Evolutionary conservation across 2,797 vertebrate genomes (phyloP).

Genomic region (Arctocebus calabarensis): DNA sequence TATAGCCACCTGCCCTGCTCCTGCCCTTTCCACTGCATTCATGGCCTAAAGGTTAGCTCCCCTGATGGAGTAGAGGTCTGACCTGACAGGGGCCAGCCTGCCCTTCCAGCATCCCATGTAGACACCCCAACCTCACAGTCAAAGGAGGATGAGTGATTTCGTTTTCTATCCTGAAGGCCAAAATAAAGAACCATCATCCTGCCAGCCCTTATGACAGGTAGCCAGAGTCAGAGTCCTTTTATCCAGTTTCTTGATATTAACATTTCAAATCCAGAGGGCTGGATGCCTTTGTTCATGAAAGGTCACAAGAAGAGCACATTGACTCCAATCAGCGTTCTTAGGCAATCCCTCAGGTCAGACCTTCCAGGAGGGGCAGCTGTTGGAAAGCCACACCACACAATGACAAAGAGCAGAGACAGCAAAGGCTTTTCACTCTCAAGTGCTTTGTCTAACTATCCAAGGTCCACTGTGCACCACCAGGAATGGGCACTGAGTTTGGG

Average conservation of each 20-base stretch:
- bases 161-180: constrained; percentile 30
- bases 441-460: neutral
- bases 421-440: neutral
- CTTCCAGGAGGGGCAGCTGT: neutral
- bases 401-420: neutral
- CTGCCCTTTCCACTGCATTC: neutral
- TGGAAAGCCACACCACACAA: neutral
- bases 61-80: neutral
- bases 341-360: neutral
- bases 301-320: constrained; percentile 41
- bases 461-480: neutral
- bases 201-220: neutral
- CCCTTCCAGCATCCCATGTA: neutral
- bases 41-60: constrained; percentile 5
- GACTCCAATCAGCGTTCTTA: constrained; percentile 39
- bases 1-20: neutral
- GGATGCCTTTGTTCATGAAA: constrained; percentile 64
- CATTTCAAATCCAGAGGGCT: constrained; percentile 56
- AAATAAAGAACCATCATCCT: constrained; percentile 1
- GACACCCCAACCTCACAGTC: neutral
- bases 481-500: neutral
- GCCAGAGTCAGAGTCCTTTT: neutral
- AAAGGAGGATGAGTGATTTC: constrained; percentile 15
- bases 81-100: neutral
- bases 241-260: constrained; percentile 18